A percentile compares a stretch with the other conserved stretches of the same genome.
Conservation (phyloP, 2,888 invertebrate genomes). For the Caenorhabditis sp. region DNA sequence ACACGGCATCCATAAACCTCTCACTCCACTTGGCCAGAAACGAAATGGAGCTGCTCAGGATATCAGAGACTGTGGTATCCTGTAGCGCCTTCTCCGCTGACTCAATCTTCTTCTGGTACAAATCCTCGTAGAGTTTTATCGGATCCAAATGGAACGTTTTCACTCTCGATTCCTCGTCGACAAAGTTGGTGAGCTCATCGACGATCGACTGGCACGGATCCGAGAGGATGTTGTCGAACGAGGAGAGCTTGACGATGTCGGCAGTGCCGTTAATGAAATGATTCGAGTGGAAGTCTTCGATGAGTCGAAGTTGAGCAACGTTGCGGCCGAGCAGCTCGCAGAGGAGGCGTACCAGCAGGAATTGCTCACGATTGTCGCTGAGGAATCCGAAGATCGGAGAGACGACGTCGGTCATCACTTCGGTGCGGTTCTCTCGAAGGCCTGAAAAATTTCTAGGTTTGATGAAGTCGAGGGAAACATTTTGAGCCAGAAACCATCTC, state of each 20-base stretch:
- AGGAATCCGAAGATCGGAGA: constrained; percentile 90
- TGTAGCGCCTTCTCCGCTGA: constrained; percentile 67
- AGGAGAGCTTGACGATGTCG: constrained; percentile 43
- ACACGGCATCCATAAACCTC: constrained; percentile 68
- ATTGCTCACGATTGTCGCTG: constrained; percentile 89
- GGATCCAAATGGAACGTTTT: constrained; percentile 65
- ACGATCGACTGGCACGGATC: constrained; percentile 59
- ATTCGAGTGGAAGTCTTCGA: constrained; percentile 58
- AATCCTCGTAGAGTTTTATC: constrained; percentile 41
- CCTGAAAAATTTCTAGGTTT: constrained; percentile 20
- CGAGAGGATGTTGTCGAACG: constrained; percentile 56
- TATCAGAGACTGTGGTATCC: constrained; percentile 66
- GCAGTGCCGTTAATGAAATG: constrained; percentile 46
- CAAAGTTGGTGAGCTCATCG: constrained; percentile 54
- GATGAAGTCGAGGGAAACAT: not conserved
- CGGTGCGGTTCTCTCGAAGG: constrained; percentile 31
- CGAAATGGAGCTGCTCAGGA: constrained; percentile 72
- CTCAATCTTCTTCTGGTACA: constrained; percentile 59
- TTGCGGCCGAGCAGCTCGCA: constrained; percentile 83
- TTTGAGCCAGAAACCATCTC: not conserved
- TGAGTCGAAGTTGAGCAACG: constrained; percentile 54
- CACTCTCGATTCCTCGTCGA: constrained; percentile 61
- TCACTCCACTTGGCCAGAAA: constrained; percentile 77
- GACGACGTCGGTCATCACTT: constrained; percentile 86
- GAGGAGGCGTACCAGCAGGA: constrained; percentile 86